Evolutionary conservation across 2,797 vertebrate genomes (phyloP), one percentile per base, ranked within the genome.

Genomic region (Semaprochilodus insignis): DNA sequence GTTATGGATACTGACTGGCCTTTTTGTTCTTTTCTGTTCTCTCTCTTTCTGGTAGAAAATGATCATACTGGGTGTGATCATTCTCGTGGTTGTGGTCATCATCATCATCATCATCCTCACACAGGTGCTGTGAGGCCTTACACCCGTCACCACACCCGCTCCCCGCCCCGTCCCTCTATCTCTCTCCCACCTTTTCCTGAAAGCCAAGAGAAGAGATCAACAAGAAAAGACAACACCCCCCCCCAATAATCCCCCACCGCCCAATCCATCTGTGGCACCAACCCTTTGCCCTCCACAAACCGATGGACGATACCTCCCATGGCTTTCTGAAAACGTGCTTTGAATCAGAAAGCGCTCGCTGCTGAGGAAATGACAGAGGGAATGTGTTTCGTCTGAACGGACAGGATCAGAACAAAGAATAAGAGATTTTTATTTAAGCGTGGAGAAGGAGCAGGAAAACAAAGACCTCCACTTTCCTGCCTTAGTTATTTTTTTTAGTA

Each of bases 41-140:
- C 40, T 69, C 62, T 27, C 19, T 82, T 78, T 78, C 65, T 86
- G 87, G 82, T 91, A 95, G 94, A 94, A 93, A 84, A 90, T 83
- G 73, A 90, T 93, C 88, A 88, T 93, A 81, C 79, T 93, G 76
- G 88, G 84, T 70, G 93, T 87, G 51, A 73, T 88, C 86, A 91
- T 88, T 88, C 85, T 85, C 48, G 91, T 94, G 82, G 55, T 93
- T 75, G 60, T 85, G 74, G 4, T 91, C 87, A 77, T 93, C 89
- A 63, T 95, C 88, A 48, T 95, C 81, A 88, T 89, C 84, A 73
- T 93, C 90, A 86, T 93, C 88, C 85, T 95, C 88, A 89, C 90
- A 36, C 88, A 90, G 82, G 91, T 90, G 48, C 11, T 93, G 77
- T 91, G 75, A 86, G 83, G 89, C 65, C 69, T 63, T 59, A 34